Percentiles rank a stretch among this genome's conserved stretches.
Conservation (phyloP, 1,140 invertebrate species). For the Drosophila suzukii region DNA sequence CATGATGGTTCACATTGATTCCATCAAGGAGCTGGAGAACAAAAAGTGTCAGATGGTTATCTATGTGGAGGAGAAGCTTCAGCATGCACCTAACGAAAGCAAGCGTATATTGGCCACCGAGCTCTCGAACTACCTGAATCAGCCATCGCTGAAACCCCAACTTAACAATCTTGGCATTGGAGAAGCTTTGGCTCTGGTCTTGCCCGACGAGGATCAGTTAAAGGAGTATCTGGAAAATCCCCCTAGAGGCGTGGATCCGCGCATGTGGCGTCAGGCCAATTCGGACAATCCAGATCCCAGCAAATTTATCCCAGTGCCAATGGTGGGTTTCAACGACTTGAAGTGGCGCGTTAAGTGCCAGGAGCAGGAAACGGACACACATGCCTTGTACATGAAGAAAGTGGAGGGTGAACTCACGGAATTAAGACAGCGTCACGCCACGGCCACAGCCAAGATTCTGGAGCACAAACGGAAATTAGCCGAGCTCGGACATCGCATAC, state of each 20-base stretch:
- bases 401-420: slow-evolving; percentile 91
- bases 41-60: slow-evolving; percentile 91
- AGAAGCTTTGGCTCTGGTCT: slow-evolving; percentile 87
- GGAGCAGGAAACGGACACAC: slow-evolving; percentile 91
- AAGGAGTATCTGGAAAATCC: slow-evolving; percentile 95
- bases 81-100: slow-evolving; percentile 87
- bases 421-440: slow-evolving; percentile 89
- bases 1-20: slow-evolving; percentile 91
- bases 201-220: slow-evolving; percentile 90
- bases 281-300: slow-evolving; percentile 96
- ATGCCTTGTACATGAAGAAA: slow-evolving; percentile 90
- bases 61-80: slow-evolving; percentile 91
- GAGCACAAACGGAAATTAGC: slow-evolving; percentile 91
- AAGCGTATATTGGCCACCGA: slow-evolving; percentile 90
- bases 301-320: slow-evolving; percentile 95
- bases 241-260: slow-evolving; percentile 91
- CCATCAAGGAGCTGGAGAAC: slow-evolving; percentile 90
- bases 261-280: slow-evolving; percentile 95
- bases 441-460: slow-evolving; percentile 89
- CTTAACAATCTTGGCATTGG: slow-evolving; percentile 88
- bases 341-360: slow-evolving; percentile 93
- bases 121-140: slow-evolving; percentile 88
- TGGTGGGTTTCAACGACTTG: slow-evolving; percentile 92
- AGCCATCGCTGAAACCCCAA: slow-evolving; percentile 89
- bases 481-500: slow-evolving; percentile 90